phyloP scores from a whole-genome alignment of 2,888 invertebrate species.

The Drosophila colorata region DNA sequence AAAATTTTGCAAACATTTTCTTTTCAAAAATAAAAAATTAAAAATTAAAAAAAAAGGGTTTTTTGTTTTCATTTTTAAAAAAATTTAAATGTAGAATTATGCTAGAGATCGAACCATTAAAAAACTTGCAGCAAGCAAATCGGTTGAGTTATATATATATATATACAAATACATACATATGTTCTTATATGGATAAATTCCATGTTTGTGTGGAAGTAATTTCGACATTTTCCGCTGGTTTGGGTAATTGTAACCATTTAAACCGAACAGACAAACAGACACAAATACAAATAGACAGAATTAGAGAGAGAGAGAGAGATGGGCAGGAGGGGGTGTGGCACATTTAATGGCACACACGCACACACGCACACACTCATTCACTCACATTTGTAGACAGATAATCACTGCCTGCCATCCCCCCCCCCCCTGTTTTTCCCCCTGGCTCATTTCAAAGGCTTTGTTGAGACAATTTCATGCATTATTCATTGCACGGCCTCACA shows the following conservation, averaged over 20 bases:
- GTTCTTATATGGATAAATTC: background rate
- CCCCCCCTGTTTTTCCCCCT: background rate
- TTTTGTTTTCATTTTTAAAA: too few relatives aligned
- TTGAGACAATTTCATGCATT: conserved; percentile 77
- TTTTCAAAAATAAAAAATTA: too few relatives aligned
- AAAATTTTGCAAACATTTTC: too few relatives aligned
- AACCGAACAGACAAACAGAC: conserved; percentile 13
- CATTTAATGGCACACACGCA: conserved; percentile 56
- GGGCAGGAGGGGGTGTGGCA: conserved; percentile 8
- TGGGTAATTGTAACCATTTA: conserved; percentile 57
- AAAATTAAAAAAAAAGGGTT: too few relatives aligned
- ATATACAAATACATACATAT: background rate
- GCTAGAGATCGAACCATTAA: too few relatives aligned
- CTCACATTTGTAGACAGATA: conserved; percentile 61
- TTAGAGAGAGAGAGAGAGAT: background rate
- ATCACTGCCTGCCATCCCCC: conserved; percentile 56
- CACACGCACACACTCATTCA: conserved; percentile 36
- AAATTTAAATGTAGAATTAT: too few relatives aligned
- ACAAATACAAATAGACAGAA: conserved; percentile 12
- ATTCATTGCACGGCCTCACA: conserved; percentile 80
- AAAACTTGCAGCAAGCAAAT: too few relatives aligned
- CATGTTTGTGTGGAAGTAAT: conserved; percentile 1
- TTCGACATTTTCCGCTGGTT: conserved; percentile 27
- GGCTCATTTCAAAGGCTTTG: conserved; percentile 49
- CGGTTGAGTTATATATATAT: background rate